These are phyloP conservation scores for Cartodere bifasciata DNA, from an alignment of 2,888 invertebrate genomes.

Conservation along the genomic window DNA sequence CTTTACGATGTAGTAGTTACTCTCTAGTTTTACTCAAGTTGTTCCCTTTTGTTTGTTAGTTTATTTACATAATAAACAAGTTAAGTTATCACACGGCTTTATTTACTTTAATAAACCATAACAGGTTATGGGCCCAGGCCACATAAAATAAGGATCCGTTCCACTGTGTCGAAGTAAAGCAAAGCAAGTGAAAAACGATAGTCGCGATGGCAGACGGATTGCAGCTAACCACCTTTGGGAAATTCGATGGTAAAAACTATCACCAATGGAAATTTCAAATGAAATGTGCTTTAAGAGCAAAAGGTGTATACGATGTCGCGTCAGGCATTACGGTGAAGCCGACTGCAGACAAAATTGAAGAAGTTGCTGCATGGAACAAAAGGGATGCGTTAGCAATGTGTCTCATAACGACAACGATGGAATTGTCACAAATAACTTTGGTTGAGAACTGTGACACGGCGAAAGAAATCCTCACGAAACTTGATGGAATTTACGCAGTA, in stretches of 20 bases:
- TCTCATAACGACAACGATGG: constrained; percentile 15
- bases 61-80: too few species aligned
- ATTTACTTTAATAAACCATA: too few species aligned
- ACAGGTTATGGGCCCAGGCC: too few species aligned
- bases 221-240: too few species aligned
- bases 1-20: too few species aligned
- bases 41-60: too few species aligned
- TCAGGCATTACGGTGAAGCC: constrained; percentile 3
- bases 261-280: constrained; percentile 13
- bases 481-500: constrained; percentile 15
- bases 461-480: constrained; percentile 16
- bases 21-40: too few species aligned
- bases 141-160: too few species aligned
- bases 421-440: constrained; percentile 16
- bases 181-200: too few species aligned
- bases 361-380: constrained; percentile 11
- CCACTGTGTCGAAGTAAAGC: too few species aligned
- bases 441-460: constrained; percentile 18
- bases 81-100: too few species aligned
- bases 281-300: constrained; percentile 11
- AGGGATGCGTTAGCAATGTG: constrained; percentile 17
- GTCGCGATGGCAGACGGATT: too few species aligned
- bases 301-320: constrained; percentile 1
- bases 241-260: constrained; percentile 10
- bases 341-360: neutral